Percentiles rank a stretch among this genome's conserved stretches.
Conservation (phyloP, 2,797 vertebrate genomes). For the Oreortyx pictus region DNA sequence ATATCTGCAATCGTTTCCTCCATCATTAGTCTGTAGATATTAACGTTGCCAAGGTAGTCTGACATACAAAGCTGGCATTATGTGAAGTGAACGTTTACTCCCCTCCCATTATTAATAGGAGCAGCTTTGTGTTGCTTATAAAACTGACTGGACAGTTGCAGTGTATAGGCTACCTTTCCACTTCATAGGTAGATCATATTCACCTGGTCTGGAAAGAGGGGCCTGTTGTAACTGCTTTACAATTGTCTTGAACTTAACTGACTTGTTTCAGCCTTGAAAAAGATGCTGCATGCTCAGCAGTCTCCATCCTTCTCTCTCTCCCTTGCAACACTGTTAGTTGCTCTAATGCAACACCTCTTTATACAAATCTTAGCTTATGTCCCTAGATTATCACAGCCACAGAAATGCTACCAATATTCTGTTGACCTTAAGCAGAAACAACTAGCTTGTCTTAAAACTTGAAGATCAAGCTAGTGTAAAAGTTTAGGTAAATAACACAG, state of each 20-base stretch:
- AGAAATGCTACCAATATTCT: not conserved
- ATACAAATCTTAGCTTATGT: not conserved
- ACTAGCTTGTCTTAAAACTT: not conserved
- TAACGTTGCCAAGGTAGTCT: not conserved
- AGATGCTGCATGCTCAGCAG: not conserved
- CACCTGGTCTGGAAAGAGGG: not conserved
- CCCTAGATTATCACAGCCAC: not conserved
- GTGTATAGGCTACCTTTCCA: not conserved
- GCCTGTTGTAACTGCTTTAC: not conserved
- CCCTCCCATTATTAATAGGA: no score
- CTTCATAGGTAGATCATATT: not conserved
- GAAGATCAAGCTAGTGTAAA: not conserved
- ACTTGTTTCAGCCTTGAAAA: not conserved
- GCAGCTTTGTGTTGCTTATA: not conserved
- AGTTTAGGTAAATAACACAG: not conserved
- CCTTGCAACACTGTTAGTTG: fast-evolving
- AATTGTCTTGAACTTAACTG: not conserved
- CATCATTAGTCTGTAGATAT: not conserved
- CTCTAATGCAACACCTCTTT: not conserved
- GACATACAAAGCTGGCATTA: not conserved
- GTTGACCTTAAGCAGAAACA: not conserved
- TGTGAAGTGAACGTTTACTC: not conserved
- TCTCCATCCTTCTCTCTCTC: not conserved
- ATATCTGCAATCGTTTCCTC: not conserved
- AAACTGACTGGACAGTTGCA: not conserved